phyloP scores from a whole-genome alignment of 2,888 invertebrate species.

The Brassicogethes aeneus region DNA sequence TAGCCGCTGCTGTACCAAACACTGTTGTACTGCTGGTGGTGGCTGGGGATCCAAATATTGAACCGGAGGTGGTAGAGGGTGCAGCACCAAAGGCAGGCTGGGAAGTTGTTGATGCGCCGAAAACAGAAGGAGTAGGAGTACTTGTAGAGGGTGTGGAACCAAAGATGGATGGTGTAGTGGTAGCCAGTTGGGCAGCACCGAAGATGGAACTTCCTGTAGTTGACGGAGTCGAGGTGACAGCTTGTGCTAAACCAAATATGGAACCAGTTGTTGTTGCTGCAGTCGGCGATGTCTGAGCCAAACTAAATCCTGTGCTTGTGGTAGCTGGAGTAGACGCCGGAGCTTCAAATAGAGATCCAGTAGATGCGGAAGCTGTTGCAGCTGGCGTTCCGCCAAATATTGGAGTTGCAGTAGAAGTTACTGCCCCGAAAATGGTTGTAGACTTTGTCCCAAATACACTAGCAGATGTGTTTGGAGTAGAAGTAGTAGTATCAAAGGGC shows the following conservation, averaged over 20 bases:
- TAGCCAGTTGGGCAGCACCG: slow-evolving; percentile 7
- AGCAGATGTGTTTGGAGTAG: slow-evolving; percentile 14
- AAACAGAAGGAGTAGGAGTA: slow-evolving; percentile 5
- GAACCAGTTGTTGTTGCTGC: slow-evolving; percentile 24
- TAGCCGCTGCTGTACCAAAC: slow-evolving; percentile 17
- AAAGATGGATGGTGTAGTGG: slow-evolving; percentile 6
- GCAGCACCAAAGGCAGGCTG: slow-evolving; percentile 13
- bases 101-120: slow-evolving; percentile 11
- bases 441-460: not conserved
- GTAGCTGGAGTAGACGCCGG: not conserved
- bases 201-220: slow-evolving; percentile 9
- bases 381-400: slow-evolving; percentile 1
- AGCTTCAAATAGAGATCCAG: not conserved
- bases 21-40: slow-evolving; percentile 8
- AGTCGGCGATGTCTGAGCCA: not conserved
- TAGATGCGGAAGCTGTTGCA: not conserved
- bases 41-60: slow-evolving; percentile 16
- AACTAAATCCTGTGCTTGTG: not conserved
- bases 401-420: not conserved
- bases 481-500: slow-evolving; percentile 23
- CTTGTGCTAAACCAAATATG: slow-evolving; percentile 10
- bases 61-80: slow-evolving; percentile 11
- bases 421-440: slow-evolving; percentile 1
- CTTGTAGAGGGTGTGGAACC: slow-evolving; percentile 1
- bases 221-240: slow-evolving; percentile 1